Evolutionary conservation across 2,888 invertebrate genomes (phyloP).

Genomic region (Morinoia aosen): DNA sequence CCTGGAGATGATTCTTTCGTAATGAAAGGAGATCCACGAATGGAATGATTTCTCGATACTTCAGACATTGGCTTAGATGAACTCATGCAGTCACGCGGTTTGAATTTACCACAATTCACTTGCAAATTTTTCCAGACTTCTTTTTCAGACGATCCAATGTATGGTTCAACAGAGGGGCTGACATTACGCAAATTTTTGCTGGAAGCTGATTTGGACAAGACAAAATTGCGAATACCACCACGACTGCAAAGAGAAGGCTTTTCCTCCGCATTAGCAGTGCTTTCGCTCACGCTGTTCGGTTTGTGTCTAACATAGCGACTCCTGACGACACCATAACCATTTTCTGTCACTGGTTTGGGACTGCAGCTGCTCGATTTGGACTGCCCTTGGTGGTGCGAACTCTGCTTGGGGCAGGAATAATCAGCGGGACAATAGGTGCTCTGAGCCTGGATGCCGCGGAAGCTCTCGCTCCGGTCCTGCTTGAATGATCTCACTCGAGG

Average conservation of each 20-base stretch:
- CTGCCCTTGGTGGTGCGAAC: not conserved
- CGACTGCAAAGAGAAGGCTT: not conserved
- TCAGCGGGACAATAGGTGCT: slow-evolving; percentile 20
- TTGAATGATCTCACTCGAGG: slow-evolving; percentile 32
- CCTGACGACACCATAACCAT: not conserved
- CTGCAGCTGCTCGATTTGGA: slow-evolving; percentile 39
- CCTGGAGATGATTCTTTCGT: not conserved
- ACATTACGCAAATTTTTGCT: slow-evolving; percentile 36
- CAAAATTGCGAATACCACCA: slow-evolving; percentile 14
- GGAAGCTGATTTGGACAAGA: slow-evolving; percentile 2
- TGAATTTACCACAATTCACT: not conserved
- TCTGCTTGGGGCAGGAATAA: slow-evolving; percentile 18
- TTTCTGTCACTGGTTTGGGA: not conserved
- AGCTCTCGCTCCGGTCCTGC: slow-evolving; percentile 25
- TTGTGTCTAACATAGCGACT: not conserved
- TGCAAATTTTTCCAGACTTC: not conserved
- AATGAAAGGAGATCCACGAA: not conserved
- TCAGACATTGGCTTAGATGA: not conserved
- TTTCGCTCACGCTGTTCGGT: slow-evolving; percentile 9
- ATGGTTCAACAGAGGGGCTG: not conserved
- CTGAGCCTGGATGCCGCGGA: not conserved
- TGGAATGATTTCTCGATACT: not conserved
- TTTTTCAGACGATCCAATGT: not conserved
- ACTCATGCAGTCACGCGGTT: not conserved
- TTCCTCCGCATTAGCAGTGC: not conserved